Conservation (phyloP, 2,888 invertebrate species). For the Agriopis leucophaearia region DNA sequence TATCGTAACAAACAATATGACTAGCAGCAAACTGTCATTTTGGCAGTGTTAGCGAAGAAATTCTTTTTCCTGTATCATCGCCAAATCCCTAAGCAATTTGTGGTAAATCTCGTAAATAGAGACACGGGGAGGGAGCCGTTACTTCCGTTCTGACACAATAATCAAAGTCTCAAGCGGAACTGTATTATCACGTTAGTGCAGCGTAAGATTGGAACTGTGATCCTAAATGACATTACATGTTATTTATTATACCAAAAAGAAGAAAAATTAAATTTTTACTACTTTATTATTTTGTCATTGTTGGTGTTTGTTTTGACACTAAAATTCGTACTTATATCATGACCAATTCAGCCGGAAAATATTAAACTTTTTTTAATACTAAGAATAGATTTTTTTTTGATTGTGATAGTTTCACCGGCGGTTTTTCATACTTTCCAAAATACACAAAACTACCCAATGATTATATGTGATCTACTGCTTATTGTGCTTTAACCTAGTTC, state of each 20-base stretch:
- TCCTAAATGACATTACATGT: background rate
- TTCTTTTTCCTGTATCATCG: conserved; percentile 10
- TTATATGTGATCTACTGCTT: no score
- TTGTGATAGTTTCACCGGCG: no score
- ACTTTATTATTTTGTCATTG: no score
- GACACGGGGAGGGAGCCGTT: conserved; percentile 1
- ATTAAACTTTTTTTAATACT: no score
- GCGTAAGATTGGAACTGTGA: conserved; percentile 2
- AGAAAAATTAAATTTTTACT: background rate
- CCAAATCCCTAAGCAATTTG: conserved; percentile 20
- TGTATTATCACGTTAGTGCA: conserved; percentile 5
- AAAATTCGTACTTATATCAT: no score
- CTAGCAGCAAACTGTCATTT: background rate
- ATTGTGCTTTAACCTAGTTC: no score
- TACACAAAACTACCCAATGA: no score
- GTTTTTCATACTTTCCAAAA: no score
- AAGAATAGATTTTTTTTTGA: no score
- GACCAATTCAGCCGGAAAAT: no score
- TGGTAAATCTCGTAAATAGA: conserved; percentile 19
- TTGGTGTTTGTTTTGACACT: no score
- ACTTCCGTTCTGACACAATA: conserved; percentile 1
- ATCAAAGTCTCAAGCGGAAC: background rate
- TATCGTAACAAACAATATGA: background rate
- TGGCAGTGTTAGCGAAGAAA: conserved; percentile 2
- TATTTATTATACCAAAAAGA: background rate